A percentile compares a stretch with the other conserved stretches of the same genome.
Evolutionary conservation across 2,113 vertebrate genomes (phyloP).

Genomic region (Xyrauchen texanus): DNA sequence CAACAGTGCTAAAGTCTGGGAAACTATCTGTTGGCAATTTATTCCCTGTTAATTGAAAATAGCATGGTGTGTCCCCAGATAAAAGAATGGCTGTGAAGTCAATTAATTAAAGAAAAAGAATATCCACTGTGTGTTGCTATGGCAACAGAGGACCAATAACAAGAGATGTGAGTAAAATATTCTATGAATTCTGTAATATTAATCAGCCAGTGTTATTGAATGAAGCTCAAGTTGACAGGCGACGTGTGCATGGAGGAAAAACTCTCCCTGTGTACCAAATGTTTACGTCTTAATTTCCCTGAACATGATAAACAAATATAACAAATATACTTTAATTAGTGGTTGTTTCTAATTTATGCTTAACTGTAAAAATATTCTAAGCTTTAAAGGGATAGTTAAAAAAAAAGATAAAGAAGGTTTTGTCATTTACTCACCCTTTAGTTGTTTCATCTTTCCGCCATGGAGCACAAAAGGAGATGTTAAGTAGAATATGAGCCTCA

Average conservation of each 20-base stretch:
- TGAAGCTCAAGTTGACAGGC: not conserved
- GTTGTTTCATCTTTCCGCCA: no score
- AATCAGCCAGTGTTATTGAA: not conserved
- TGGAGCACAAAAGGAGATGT: no score
- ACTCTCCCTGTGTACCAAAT: not conserved
- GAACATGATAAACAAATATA: not conserved
- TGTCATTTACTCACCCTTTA: no score
- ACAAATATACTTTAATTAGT: not conserved
- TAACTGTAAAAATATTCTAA: no score
- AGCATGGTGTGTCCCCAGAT: slow-evolving; percentile 27
- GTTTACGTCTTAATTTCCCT: not conserved
- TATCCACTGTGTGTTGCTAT: slow-evolving; percentile 44
- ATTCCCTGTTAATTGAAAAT: slow-evolving; percentile 35
- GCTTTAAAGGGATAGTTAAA: no score
- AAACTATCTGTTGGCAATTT: slow-evolving; percentile 13
- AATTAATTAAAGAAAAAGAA: slow-evolving; percentile 33
- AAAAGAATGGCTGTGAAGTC: slow-evolving; percentile 10
- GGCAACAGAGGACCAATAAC: slow-evolving; percentile 42
- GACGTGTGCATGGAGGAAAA: not conserved
- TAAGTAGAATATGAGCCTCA: no score
- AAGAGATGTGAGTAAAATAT: not conserved
- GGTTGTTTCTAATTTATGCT: no score
- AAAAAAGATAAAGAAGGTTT: no score
- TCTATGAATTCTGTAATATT: not conserved
- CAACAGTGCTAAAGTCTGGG: not conserved